Evolutionary conservation across 2,113 vertebrate genomes (phyloP), one percentile per base, ranked within the genome.

Genomic region (Ailurus styani): DNA sequence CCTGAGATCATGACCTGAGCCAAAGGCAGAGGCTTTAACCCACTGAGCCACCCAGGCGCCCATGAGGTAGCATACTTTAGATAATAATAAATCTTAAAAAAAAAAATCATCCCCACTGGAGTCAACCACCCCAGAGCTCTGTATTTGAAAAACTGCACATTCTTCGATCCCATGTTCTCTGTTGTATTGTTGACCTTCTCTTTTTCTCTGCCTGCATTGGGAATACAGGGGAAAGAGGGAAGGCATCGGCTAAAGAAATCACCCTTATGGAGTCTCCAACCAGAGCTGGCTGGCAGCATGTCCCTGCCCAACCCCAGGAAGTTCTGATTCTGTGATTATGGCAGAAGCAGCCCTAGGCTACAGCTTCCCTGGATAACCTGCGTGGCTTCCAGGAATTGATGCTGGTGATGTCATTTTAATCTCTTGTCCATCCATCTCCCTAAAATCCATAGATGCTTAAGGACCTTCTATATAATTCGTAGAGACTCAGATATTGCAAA

Each of bases 391-490:
- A 88, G 91, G 57, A 95, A 85, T 25, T 57, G 86, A 77, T 57
- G 64, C 57, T 77, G 77, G 8, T 91, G 64, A 42, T 93, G 54
- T 64, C 70, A 54, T 97, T 85, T 91, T 68, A 77, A 54, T 94
- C 34, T 40, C 81, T 90, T n/a, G 13, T 96, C 57, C 60, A 29
- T 87, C 50, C 79, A 79, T 96, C n/a, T 73, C 68, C 54, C 83
- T 95, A 88, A 95, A 94, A 88, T 82, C 68, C 40, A 54, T 77
- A 52, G 34, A 52, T 90, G 23, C 81, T 42, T 64, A 95, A 95
- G 52, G 42, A 52, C 55, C n/a, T 57, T 82, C 45, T 47, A 4
- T 85, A 62, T 70, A 60, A 75, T 95, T 95, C 8, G 1, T 75
- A 90, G 91, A 72, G 42, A 68, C n/a, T 87, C 31, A 64, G 57